Evolutionary conservation across 2,113 vertebrate species (phyloP), one percentile per base, ranked within the genome.

Genomic region (Trogon surrucura): DNA sequence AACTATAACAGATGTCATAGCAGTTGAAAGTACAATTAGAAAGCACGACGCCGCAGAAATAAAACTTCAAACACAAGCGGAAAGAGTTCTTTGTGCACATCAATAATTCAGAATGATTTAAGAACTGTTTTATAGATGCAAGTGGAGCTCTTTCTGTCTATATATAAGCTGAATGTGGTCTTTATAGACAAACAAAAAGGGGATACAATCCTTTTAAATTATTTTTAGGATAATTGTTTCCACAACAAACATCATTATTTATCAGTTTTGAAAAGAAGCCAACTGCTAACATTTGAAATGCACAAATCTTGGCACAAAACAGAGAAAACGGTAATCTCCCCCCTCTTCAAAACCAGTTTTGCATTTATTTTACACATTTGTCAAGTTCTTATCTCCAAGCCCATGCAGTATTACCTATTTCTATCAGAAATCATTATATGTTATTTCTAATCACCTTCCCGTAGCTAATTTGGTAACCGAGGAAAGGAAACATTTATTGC

Each of bases 211-310:
- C 88, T 97, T 97, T 91, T 61, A 96, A 96, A 97, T 94, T 94
- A 94, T 93, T 97, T 97, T 97, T 94, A 93, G 94, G 88, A 96
- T 97, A 97, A 96, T 70, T 95, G 93, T 96, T 97, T 96, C 89
- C 64, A 79, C 94, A 90, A 85, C 86, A 96, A 97, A 97, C 81
- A 97, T 97, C 80, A 94, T 96, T 97, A 96, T 97, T 96, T 95
- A 96, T 96, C 94, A 93, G 82, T 96, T 96, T 94, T 95, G 90
- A 96, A 96, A 96, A 93, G 75, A 81, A 82, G 95, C 88, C 95
- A 97, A 97, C 80, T 91, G 84, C 80, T 85, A 95, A 86, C 61
- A 96, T 94, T 95, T 94, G 92, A 96, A 97, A 97, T 94, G 75
- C 57, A 95, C 89, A 92, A 80, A 91, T 85, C 83, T 92, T 97